Evolutionary conservation across 2,113 vertebrate species (phyloP).

Genomic region (Hemiscyllium ocellatum): DNA sequence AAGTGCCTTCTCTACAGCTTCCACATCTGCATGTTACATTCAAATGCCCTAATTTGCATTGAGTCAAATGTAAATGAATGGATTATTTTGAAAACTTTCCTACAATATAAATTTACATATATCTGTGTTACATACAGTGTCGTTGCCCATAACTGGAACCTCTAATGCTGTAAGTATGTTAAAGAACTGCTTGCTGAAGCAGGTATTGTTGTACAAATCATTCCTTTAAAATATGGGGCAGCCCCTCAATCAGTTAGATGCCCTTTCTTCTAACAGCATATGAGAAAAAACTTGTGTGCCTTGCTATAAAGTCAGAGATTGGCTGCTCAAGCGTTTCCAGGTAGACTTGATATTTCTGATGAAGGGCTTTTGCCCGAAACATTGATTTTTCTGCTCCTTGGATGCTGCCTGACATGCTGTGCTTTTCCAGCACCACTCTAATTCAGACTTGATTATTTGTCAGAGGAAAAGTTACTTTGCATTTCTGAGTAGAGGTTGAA

Average conservation of each 20-base stretch:
- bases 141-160: background rate
- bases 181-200: background rate
- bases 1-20: background rate
- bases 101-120: background rate
- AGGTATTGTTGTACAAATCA: background rate
- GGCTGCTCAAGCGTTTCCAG: background rate
- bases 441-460: background rate
- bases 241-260: background rate
- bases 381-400: no score
- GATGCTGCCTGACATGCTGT: no score
- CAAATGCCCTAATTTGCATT: background rate
- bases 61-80: constrained; percentile 6
- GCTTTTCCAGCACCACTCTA: no score
- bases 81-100: background rate
- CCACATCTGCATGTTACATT: background rate
- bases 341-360: background rate
- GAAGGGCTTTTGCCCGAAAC: no score
- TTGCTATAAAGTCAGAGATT: background rate
- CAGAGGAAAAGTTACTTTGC: background rate
- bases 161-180: background rate
- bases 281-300: background rate
- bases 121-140: background rate
- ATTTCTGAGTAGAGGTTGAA: background rate
- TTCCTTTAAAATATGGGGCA: background rate
- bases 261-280: background rate